Percentiles rank a stretch among this genome's conserved stretches.
phyloP scores from a whole-genome alignment of 53 echinoderm and acorn worm species.

The Astropecten irregularis region DNA sequence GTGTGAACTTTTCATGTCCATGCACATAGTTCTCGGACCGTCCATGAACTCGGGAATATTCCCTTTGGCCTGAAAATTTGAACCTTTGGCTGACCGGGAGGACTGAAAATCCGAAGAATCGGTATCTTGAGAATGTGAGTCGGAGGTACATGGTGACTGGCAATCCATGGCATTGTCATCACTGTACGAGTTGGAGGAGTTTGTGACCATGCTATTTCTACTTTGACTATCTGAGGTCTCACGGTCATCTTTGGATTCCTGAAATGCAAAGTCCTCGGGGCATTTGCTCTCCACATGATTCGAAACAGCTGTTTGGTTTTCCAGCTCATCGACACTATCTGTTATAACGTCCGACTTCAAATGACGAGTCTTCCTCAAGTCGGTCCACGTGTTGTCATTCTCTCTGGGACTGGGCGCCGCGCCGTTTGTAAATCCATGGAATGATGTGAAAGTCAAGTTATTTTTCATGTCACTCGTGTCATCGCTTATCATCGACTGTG shows the following conservation, averaged over 20 bases:
- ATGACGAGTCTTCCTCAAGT: neutral
- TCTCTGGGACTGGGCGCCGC: neutral
- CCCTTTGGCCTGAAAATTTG: neutral
- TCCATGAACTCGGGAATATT: neutral
- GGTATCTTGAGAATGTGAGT: slow-evolving; percentile 29
- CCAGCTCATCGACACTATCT: neutral
- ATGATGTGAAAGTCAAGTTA: slow-evolving; percentile 9
- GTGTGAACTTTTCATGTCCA: neutral
- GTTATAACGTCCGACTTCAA: neutral
- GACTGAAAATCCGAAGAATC: slow-evolving; percentile 33
- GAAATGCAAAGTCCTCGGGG: neutral
- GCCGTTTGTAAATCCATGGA: slow-evolving; percentile 30
- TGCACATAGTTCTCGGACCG: neutral
- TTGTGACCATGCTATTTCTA: slow-evolving; percentile 20
- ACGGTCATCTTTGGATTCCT: neutral
- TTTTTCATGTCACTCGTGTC: neutral
- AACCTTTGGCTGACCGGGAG: neutral
- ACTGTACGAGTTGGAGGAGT: slow-evolving; percentile 42
- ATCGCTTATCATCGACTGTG: neutral
- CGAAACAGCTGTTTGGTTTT: neutral
- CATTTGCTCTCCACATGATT: neutral
- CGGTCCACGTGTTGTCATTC: slow-evolving; percentile 13
- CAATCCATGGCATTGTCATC: slow-evolving; percentile 18
- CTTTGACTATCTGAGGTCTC: slow-evolving; percentile 10
- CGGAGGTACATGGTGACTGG: slow-evolving; percentile 23